Conservation (phyloP, 2,113 vertebrate species). For the Poicephalus meyeri region DNA sequence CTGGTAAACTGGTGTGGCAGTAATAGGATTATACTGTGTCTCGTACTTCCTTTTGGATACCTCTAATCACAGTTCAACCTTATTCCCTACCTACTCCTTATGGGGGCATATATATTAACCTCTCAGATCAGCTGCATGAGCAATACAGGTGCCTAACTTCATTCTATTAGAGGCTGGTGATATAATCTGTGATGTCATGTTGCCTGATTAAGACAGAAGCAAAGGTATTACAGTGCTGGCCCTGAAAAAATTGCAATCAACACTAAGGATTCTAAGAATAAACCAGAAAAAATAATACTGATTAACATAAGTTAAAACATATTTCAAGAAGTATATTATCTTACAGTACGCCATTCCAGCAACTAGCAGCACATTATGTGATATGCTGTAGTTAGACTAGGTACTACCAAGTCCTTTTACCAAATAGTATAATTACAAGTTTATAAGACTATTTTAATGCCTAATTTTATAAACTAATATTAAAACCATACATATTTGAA, state of each 20-base stretch:
- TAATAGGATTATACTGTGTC: neutral
- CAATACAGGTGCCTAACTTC: neutral
- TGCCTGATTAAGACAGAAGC: neutral
- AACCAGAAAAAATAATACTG: neutral
- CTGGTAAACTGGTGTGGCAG: neutral
- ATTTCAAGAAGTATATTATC: neutral
- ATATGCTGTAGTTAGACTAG: neutral
- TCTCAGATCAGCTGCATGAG: neutral
- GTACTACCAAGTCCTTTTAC: neutral
- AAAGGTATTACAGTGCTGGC: neutral
- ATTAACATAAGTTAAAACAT: neutral
- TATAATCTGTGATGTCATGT: neutral
- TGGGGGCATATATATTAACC: neutral
- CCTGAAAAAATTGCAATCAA: neutral
- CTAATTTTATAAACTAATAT: neutral
- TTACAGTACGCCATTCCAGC: neutral
- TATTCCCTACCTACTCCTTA: rapidly evolving
- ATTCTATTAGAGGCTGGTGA: neutral
- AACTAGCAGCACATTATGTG: neutral
- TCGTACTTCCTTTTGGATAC: neutral
- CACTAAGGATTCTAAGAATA: neutral
- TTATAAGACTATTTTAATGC: neutral
- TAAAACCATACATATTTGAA: neutral
- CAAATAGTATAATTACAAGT: neutral
- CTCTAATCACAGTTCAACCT: neutral